phyloP scores from a whole-genome alignment of 2,888 invertebrate species.

The Tachystola acroxantha region DNA sequence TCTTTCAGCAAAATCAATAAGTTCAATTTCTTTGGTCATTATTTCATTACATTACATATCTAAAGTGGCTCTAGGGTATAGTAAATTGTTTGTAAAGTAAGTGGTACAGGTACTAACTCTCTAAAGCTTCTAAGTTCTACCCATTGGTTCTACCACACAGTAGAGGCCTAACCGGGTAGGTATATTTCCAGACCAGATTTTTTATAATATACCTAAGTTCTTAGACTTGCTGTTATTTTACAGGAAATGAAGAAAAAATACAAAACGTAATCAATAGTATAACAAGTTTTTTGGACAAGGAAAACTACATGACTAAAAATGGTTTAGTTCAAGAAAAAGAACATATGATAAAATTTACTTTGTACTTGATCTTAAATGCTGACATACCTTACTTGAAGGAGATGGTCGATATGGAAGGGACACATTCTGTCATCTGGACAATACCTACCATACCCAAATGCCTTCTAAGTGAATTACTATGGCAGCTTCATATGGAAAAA shows the following conservation, averaged over 20 bases:
- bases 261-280: slow-evolving; percentile 36
- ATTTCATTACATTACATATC: too few species aligned
- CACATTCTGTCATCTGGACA: slow-evolving; percentile 54
- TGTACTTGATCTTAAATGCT: slow-evolving; percentile 56
- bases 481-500: slow-evolving; percentile 48
- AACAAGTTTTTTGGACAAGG: slow-evolving; percentile 38
- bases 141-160: too few species aligned
- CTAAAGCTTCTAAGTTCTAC: too few species aligned
- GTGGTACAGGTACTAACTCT: too few species aligned
- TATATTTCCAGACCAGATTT: too few species aligned
- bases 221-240: too few species aligned
- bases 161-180: too few species aligned
- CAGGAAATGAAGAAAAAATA: slow-evolving; percentile 63
- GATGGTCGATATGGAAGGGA: slow-evolving; percentile 45
- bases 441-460: slow-evolving; percentile 52
- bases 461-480: slow-evolving; percentile 60
- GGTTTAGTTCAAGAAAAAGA: slow-evolving; percentile 24
- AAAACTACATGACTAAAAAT: slow-evolving; percentile 36
- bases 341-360: slow-evolving; percentile 38
- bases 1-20: too few species aligned
- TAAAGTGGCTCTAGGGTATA: too few species aligned
- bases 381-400: slow-evolving; percentile 46
- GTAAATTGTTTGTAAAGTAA: too few species aligned
- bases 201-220: too few species aligned
- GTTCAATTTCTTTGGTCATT: too few species aligned